These are phyloP conservation scores for Trachelus troglodyta DNA, from an alignment of 2,888 invertebrate genomes.

Conservation along the genomic window DNA sequence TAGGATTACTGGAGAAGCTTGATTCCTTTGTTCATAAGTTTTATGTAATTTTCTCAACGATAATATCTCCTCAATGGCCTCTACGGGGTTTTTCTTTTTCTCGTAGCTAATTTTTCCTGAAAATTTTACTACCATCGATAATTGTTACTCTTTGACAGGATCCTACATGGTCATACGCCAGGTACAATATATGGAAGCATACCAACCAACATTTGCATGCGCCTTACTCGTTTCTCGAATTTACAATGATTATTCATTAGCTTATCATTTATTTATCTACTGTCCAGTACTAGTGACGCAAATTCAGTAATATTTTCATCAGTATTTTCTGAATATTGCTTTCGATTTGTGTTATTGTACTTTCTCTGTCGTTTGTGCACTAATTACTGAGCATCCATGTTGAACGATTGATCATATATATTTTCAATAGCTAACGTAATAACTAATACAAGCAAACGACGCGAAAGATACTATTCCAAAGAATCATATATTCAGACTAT, in stretches of 20 bases:
- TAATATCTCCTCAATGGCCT: background rate
- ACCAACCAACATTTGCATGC: background rate
- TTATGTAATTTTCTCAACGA: background rate
- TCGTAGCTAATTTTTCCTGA: background rate
- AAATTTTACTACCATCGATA: background rate
- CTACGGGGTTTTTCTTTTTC: background rate
- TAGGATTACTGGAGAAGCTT: background rate
- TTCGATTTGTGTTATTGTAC: background rate
- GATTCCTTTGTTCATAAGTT: background rate
- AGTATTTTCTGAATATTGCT: background rate
- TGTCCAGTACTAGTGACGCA: background rate
- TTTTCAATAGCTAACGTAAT: background rate
- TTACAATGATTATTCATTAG: background rate
- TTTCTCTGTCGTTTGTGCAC: background rate
- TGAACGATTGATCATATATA: background rate
- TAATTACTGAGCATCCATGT: background rate
- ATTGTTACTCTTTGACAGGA: background rate
- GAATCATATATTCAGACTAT: background rate
- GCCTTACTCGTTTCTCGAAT: background rate
- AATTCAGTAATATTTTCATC: background rate
- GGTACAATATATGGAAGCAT: background rate
- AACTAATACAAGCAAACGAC: background rate
- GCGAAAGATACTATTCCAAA: background rate
- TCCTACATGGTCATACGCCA: background rate
- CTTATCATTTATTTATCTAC: background rate